A percentile compares a stretch with the other conserved stretches of the same genome.
Conservation (phyloP, 2,797 vertebrate genomes). For the Melanotaenia pygmaea region DNA sequence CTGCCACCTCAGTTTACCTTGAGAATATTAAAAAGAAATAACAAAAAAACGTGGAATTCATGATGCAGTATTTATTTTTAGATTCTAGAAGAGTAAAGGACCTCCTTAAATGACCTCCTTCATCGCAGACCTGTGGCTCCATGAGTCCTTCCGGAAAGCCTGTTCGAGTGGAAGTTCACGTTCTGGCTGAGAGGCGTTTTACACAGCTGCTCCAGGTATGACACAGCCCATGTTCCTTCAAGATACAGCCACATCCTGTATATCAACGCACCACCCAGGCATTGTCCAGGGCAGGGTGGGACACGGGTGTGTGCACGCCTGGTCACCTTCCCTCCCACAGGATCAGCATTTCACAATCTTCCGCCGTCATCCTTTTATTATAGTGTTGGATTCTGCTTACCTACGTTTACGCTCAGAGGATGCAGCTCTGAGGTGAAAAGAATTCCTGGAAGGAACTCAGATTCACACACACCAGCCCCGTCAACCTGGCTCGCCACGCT, state of each 20-base stretch:
- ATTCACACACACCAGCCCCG: not conserved
- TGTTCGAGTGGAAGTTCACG: slow-evolving; percentile 44
- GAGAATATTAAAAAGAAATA: not conserved
- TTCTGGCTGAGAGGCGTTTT: slow-evolving; percentile 17
- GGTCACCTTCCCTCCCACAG: slow-evolving; percentile 27
- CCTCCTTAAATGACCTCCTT: not conserved
- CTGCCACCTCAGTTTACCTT: not conserved
- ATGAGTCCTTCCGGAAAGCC: slow-evolving; percentile 44
- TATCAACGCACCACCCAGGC: slow-evolving; percentile 31
- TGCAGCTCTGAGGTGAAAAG: slow-evolving; percentile 51
- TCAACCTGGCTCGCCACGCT: not conserved
- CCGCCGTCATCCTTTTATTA: slow-evolving; percentile 46
- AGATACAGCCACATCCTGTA: slow-evolving; percentile 24
- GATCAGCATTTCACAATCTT: slow-evolving; percentile 32
- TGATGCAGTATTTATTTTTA: too few species aligned
- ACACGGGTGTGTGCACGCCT: slow-evolving; percentile 2
- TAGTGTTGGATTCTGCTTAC: slow-evolving; percentile 58
- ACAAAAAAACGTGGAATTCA: too few species aligned
- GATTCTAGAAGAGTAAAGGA: too few species aligned
- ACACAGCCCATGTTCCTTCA: slow-evolving; percentile 16
- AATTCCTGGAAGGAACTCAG: slow-evolving; percentile 83
- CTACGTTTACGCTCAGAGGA: slow-evolving; percentile 56
- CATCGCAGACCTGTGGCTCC: slow-evolving; percentile 6
- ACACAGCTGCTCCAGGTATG: slow-evolving; percentile 51
- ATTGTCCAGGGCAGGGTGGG: slow-evolving; percentile 67